Conservation (phyloP, 2,113 vertebrate genomes). For the Piaya cayana region DNA sequence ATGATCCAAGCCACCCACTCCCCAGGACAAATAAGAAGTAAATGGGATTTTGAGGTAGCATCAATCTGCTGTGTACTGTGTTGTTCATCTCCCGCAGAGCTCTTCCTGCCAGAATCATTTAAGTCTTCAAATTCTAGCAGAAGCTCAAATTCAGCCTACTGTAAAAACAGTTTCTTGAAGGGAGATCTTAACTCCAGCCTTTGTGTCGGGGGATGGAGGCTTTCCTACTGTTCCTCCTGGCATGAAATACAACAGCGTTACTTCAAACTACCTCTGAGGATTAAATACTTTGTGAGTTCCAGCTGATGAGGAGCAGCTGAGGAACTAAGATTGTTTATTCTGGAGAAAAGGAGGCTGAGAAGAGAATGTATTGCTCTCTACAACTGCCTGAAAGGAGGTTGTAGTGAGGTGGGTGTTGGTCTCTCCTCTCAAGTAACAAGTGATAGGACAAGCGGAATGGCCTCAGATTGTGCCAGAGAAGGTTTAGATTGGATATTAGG, state of each 20-base stretch:
- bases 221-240: neutral
- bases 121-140: neutral
- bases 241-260: neutral
- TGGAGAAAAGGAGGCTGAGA: no score
- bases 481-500: no score
- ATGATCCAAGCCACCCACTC: neutral
- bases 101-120: neutral
- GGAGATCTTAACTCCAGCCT: neutral
- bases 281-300: neutral
- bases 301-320: no score
- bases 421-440: no score
- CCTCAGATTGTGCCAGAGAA: no score
- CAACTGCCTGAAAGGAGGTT: no score
- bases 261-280: neutral
- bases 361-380: no score
- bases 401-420: no score
- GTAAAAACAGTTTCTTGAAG: neutral
- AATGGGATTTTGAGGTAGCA: accelerated
- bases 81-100: neutral
- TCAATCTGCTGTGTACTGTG: accelerated
- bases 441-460: no score
- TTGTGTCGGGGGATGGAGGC: neutral
- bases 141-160: neutral
- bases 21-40: accelerated
- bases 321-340: no score